Percentiles rank a stretch among this genome's conserved stretches.
phyloP scores from a whole-genome alignment of 1,140 invertebrate genomes.

The Cydia fagiglandana region DNA sequence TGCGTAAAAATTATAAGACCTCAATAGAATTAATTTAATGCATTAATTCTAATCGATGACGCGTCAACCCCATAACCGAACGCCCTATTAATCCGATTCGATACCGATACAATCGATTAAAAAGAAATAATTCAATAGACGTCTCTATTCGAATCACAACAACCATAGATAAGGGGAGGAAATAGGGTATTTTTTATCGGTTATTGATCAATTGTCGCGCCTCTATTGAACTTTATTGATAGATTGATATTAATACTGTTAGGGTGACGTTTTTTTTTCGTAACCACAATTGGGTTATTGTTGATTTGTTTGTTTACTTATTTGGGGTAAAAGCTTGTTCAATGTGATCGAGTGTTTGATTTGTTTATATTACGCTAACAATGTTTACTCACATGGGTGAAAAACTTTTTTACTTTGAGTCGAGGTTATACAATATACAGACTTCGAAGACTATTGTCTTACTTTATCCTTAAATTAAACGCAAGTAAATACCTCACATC shows the following conservation, averaged over 20 bases:
- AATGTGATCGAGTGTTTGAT: conserved; percentile 17
- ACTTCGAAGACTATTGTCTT: no score
- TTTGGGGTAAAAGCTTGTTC: conserved; percentile 29
- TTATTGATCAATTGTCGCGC: conserved; percentile 74
- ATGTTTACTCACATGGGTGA: no score
- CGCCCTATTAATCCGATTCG: conserved; percentile 24
- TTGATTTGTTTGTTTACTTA: conserved; percentile 50
- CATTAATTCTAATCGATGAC: conserved; percentile 18
- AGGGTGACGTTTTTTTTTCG: conserved; percentile 66
- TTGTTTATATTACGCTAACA: background rate
- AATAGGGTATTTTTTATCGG: conserved; percentile 59
- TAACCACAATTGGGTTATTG: conserved; percentile 70
- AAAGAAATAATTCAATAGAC: conserved; percentile 58
- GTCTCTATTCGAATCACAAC: conserved; percentile 58
- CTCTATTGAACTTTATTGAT: conserved; percentile 74
- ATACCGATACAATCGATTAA: conserved; percentile 32
- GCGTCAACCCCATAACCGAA: conserved; percentile 3
- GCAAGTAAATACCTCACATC: no score
- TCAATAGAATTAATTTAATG: conserved; percentile 4
- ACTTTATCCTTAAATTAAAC: no score
- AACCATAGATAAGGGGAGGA: conserved; percentile 56
- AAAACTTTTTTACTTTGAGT: no score
- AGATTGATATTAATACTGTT: conserved; percentile 72
- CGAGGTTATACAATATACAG: no score
- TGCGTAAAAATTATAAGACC: background rate